These are phyloP conservation scores for Penaeus vannamei DNA, from an alignment of 1,140 invertebrate genomes.

Conservation along the genomic window DNA sequence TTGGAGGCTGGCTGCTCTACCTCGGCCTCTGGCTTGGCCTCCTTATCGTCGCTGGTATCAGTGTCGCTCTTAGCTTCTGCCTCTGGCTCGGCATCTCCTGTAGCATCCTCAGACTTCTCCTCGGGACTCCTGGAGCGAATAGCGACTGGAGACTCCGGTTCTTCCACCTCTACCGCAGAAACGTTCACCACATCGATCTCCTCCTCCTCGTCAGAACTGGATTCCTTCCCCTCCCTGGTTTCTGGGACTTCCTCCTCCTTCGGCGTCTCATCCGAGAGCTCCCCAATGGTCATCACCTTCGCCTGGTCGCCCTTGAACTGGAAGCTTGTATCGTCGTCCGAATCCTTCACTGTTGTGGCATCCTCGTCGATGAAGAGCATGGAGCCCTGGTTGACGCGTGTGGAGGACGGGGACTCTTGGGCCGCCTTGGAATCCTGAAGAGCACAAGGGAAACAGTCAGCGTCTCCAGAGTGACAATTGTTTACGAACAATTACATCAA, in stretches of 20 bases:
- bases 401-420: slow-evolving; percentile 37
- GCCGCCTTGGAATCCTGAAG: slow-evolving; percentile 28
- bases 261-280: too few species aligned
- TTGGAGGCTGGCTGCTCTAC: background rate
- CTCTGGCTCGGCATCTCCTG: background rate
- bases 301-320: too few species aligned
- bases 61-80: background rate
- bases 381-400: slow-evolving; percentile 41
- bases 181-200: background rate
- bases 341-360: background rate
- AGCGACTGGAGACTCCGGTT: background rate
- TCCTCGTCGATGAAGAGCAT: slow-evolving; percentile 44
- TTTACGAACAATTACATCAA: too few species aligned
- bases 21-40: background rate
- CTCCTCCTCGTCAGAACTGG: too few species aligned
- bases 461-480: background rate
- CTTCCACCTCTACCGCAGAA: background rate
- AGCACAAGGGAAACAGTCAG: background rate
- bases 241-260: too few species aligned
- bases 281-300: too few species aligned
- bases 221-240: too few species aligned
- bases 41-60: background rate
- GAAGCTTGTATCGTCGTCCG: background rate
- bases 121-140: background rate
- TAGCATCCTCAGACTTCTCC: background rate